Evolutionary conservation across 2,113 vertebrate genomes (phyloP), one percentile per base, ranked within the genome.

Genomic region (Paradoxurus hermaphroditus): DNA sequence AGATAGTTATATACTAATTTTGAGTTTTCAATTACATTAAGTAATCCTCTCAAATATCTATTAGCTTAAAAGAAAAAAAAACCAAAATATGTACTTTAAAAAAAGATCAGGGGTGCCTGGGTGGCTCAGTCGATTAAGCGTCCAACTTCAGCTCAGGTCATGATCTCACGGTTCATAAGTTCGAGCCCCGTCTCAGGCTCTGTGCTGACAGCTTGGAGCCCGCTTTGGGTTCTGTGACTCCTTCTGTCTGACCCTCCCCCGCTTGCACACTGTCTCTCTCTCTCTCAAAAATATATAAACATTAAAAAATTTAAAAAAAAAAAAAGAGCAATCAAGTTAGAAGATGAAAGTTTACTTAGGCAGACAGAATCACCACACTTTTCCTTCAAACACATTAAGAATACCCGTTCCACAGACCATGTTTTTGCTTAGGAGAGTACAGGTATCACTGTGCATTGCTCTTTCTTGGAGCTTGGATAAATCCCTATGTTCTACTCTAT

Each of bases 61-160:
- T 86, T 95, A 82, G 41, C 84, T 65, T 77, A 78, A 78, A 78
- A 78, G 87, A 75, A 92, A 92, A 95, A 91, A 84, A 82, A 41
- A 49, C 8, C 77, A 86, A 91, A 62, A n/a, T n/a, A n/a, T n/a
- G n/a, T 65, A 78, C 41, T 2, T 84, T 19, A 0, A 16, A 56
- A 70, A 72, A 39, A 73, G 2, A 59, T 5, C 34, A 56, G 44
- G 51, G 51, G 51, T 5, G 4, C 51, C 51, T 53, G 51, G 51
- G 51, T 53, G 4, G 16, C 11, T 53, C 51, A 53, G 16, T 53
- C 15, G 16, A 4, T 18, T 53, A 53, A 53, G 51, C 51, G 1
- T 53, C 51, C 18, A 16, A 53, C 51, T 53, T 18, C 16, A 3
- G 51, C 16, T 53, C 16, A 53, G 51, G 51, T 53, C 51, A 53